Evolutionary conservation across 1,140 invertebrate species (phyloP).

Genomic region (Drosophila dunni): DNA sequence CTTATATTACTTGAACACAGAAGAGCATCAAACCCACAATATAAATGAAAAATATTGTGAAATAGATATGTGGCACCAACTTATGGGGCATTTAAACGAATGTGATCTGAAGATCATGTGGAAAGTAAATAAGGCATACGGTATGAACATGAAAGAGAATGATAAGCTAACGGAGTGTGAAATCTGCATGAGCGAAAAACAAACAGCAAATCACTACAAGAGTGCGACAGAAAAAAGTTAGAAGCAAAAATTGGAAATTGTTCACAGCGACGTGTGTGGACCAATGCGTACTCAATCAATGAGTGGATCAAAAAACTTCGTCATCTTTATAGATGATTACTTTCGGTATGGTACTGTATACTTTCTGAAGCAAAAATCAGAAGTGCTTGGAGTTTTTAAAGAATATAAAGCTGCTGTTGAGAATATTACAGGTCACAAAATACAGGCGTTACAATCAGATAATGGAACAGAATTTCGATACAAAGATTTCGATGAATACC

Average conservation of each 20-base stretch:
- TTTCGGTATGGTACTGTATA: too few relatives aligned
- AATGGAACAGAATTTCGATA: too few relatives aligned
- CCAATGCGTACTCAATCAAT: conserved; percentile 2
- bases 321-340: too few relatives aligned
- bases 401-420: conserved; percentile 7
- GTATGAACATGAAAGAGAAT: not conserved
- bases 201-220: not conserved
- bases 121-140: not conserved
- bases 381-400: conserved; percentile 1
- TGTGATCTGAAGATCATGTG: conserved; percentile 2
- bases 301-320: not conserved
- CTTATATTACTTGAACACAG: conserved; percentile 9
- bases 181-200: conserved; percentile 3
- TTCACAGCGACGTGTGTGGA: not conserved
- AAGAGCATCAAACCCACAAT: too few relatives aligned
- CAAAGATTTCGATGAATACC: not conserved
- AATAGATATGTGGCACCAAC: conserved; percentile 7
- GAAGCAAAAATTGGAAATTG: not conserved
- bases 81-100: conserved; percentile 7
- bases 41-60: conserved; percentile 3
- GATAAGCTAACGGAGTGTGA: not conserved
- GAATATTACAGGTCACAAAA: conserved; percentile 5
- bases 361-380: conserved; percentile 10
- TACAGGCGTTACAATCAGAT: not conserved
- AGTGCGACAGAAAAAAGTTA: not conserved